Evolutionary conservation across 1,140 invertebrate species (phyloP).

Genomic region (silkworm (Bombyx mori)): ASM3026992v2 NC_085107.1:8663501-8664000

Average conservation of each 20-base stretch:
- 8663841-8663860: conserved; percentile 50
- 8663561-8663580: too few species aligned
- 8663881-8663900: conserved; percentile 63
- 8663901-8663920: conserved; percentile 67
- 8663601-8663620: too few species aligned
- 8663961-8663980: conserved; percentile 63
- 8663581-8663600: too few species aligned
- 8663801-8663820: conserved; percentile 30
- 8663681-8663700: neutral
- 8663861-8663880: conserved; percentile 58
- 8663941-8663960: conserved; percentile 66
- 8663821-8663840: conserved; percentile 36
- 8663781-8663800: conserved; percentile 30
- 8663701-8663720: conserved; percentile 15
- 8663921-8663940: conserved; percentile 73
- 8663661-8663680: neutral
- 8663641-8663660: too few species aligned
- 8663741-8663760: conserved; percentile 23
- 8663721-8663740: conserved; percentile 25
- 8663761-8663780: conserved; percentile 4
- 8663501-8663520: too few species aligned
- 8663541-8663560: too few species aligned
- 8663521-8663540: too few species aligned
- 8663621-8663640: too few species aligned
- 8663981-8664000: conserved; percentile 69